phyloP scores from a whole-genome alignment of 2,797 vertebrate species.

The Oryzias dopingdopingensis region DNA sequence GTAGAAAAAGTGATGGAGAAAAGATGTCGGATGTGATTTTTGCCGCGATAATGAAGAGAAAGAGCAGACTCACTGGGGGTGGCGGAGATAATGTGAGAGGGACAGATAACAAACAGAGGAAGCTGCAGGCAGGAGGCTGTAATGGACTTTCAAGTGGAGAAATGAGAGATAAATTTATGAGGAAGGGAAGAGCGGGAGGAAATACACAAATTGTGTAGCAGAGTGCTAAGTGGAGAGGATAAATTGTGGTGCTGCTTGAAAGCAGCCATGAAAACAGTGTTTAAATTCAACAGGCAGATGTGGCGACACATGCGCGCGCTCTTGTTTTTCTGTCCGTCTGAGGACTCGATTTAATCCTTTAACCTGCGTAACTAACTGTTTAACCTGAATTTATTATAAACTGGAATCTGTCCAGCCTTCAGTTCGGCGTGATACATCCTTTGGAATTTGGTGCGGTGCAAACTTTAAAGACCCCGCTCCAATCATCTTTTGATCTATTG shows the following conservation, averaged over 20 bases:
- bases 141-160: slow-evolving; percentile 71
- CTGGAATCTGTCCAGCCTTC: too few species aligned
- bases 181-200: slow-evolving; percentile 50
- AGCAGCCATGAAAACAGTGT: slow-evolving; percentile 54
- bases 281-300: slow-evolving; percentile 57
- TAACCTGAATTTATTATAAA: too few species aligned
- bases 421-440: too few species aligned
- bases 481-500: too few species aligned
- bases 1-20: slow-evolving; percentile 29
- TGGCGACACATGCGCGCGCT: slow-evolving; percentile 14
- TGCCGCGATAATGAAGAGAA: slow-evolving; percentile 62
- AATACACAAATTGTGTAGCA: slow-evolving; percentile 48
- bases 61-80: slow-evolving; percentile 36
- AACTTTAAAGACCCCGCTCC: too few species aligned
- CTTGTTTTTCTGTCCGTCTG: neutral
- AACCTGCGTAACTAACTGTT: slow-evolving; percentile 13
- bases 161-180: slow-evolving; percentile 66
- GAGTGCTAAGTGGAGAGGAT: slow-evolving; percentile 64
- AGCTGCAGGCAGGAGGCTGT: slow-evolving; percentile 59
- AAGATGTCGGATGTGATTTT: slow-evolving; percentile 60
- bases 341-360: neutral
- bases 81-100: slow-evolving; percentile 61
- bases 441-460: too few species aligned
- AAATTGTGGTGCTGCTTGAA: slow-evolving; percentile 55
- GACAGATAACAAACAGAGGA: slow-evolving; percentile 62